phyloP scores from a whole-genome alignment of 1,140 invertebrate genomes.

The Cydia splendana region DNA sequence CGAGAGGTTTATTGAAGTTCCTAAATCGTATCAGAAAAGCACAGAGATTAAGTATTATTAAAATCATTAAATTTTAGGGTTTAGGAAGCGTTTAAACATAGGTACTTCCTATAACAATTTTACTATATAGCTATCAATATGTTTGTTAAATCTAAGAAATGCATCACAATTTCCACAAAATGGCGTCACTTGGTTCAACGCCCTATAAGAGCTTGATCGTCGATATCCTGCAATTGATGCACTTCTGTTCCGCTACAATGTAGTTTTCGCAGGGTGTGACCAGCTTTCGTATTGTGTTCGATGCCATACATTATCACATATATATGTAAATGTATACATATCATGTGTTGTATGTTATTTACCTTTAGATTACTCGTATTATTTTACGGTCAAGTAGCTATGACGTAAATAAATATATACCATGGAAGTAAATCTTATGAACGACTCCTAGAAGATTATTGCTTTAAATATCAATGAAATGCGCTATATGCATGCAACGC shows the following conservation, averaged over 20 bases:
- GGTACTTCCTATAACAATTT: background rate
- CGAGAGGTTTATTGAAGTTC: too few species aligned
- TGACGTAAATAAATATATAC: background rate
- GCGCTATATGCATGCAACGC: background rate
- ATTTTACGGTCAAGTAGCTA: background rate
- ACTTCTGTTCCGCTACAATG: background rate
- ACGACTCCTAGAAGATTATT: background rate
- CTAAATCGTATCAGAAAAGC: too few species aligned
- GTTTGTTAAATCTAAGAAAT: background rate
- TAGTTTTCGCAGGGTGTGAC: conserved; percentile 1
- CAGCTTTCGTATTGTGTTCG: background rate
- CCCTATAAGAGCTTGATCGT: conserved; percentile 34
- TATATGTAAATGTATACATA: background rate
- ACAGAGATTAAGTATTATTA: too few species aligned
- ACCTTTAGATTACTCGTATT: background rate
- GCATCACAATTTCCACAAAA: background rate
- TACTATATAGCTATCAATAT: background rate
- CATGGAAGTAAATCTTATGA: background rate
- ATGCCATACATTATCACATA: background rate
- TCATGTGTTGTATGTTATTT: background rate
- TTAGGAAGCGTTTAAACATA: too few species aligned
- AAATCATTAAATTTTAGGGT: too few species aligned
- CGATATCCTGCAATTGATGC: conserved; percentile 35
- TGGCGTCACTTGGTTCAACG: conserved; percentile 19
- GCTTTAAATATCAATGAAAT: background rate